Evolutionary conservation across 92 coral and sea anemone genomes (phyloP).

Genomic region (Chrysogorgia sp.): DNA sequence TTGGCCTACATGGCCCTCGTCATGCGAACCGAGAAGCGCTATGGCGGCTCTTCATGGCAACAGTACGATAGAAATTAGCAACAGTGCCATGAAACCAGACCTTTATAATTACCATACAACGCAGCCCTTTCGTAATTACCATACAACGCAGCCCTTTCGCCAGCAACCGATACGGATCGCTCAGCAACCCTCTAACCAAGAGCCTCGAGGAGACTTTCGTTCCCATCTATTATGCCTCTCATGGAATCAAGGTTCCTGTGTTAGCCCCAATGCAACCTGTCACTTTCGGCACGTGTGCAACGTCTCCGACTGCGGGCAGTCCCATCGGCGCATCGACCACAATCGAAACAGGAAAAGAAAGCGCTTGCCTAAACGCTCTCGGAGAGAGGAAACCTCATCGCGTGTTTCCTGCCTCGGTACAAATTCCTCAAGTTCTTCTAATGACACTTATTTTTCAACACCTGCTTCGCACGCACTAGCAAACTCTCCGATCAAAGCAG

Average conservation of each 20-base stretch:
- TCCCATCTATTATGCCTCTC: background rate
- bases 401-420: too few relatives aligned
- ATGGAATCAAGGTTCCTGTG: conserved; percentile 20
- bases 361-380: too few relatives aligned
- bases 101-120: background rate
- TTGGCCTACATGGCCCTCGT: background rate
- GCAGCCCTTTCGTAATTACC: background rate
- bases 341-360: too few relatives aligned
- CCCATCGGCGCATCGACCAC: conserved; percentile 18
- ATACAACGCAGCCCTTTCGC: background rate
- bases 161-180: too few relatives aligned
- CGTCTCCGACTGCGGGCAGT: conserved; percentile 9
- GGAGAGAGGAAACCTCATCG: too few relatives aligned
- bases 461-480: too few relatives aligned
- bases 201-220: background rate
- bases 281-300: conserved; percentile 14
- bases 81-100: background rate
- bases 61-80: too few relatives aligned
- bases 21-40: background rate
- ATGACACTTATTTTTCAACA: too few relatives aligned
- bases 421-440: too few relatives aligned
- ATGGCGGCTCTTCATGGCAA: background rate
- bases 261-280: background rate
- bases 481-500: too few relatives aligned
- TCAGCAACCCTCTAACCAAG: background rate